Evolutionary conservation across 2,113 vertebrate species (phyloP).

Genomic region (Glaucidium brasilianum): DNA sequence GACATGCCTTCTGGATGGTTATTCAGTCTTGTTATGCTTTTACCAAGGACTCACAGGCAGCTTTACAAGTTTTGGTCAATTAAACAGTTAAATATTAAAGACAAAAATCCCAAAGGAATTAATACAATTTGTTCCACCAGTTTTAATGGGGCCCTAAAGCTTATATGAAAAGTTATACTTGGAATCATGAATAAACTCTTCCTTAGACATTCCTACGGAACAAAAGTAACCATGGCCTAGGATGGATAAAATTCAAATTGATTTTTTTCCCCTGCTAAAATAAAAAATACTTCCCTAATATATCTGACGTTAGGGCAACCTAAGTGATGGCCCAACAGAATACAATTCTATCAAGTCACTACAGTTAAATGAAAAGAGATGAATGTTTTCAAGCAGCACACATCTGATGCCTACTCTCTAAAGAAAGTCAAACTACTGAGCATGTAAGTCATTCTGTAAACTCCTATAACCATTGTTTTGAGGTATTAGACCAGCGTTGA

Average conservation of each 20-base stretch:
- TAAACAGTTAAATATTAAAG: neutral
- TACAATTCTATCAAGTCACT: neutral
- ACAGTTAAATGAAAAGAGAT: neutral
- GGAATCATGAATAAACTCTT: neutral
- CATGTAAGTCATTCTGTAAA: neutral
- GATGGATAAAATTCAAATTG: neutral
- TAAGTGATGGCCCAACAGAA: neutral
- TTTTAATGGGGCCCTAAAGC: neutral
- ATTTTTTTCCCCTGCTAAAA: neutral
- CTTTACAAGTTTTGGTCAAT: neutral
- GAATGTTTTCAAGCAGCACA: neutral
- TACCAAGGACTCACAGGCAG: neutral
- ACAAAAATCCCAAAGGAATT: neutral
- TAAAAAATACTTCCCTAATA: neutral
- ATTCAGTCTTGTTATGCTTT: neutral
- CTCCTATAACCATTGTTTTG: neutral
- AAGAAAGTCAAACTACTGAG: neutral
- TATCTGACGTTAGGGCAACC: neutral
- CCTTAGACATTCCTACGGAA: neutral
- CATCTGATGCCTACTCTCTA: neutral
- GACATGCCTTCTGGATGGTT: neutral
- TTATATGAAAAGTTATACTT: neutral
- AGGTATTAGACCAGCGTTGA: neutral
- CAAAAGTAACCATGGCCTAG: neutral
- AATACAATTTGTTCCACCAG: neutral